Evolutionary conservation across 2,888 invertebrate genomes (phyloP), one percentile per base, ranked within the genome.

Genomic region (Dinocampus coccinellae): DNA sequence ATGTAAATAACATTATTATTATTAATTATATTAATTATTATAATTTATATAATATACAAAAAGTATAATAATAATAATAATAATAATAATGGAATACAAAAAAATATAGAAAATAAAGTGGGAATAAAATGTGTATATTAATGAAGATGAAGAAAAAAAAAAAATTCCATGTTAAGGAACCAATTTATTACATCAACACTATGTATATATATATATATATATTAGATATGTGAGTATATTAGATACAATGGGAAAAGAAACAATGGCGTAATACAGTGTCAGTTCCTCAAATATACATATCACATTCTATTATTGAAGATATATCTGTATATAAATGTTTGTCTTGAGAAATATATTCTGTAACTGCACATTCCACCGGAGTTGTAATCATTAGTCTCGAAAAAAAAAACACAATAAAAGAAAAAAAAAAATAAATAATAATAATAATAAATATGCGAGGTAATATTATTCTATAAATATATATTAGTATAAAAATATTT

Each of bases 191-290:
- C 34, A 58, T 58, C 33, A 33, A 29, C 16, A n/a, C 3, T 57
- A 29, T 29, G 10, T 58, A 33, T 13, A 58, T 33, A 34, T 13
- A n/a, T 16, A 33, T 22, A 24, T 55, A 13, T 36, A 22, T 20
- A 55, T 36, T 36, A 36, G 55, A 10, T 24, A 13, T 22, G 13
- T 55, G 24, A 3, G 34, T n/a, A 16, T 29, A 29, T 16, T 16
- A 29, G 13, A 58, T n/a, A 58, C n/a, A 26, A 26, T 29, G 20
- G 26, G n/a, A 34, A 29, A 26, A 34, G 34, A 33, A 58, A 58
- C 58, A 58, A 58, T 58, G 34, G 58, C 20, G 33, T 58, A 57
- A 57, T 29, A 39, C 16, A 16, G 33, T 58, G 58, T 20, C 58
- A 58, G 33, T 58, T 20, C 58, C 58, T 33, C 26, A 58, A 33